A percentile compares a stretch with the other conserved stretches of the same genome.
Conservation (phyloP, 2,113 vertebrate genomes). For the Laticauda colubrina region DNA sequence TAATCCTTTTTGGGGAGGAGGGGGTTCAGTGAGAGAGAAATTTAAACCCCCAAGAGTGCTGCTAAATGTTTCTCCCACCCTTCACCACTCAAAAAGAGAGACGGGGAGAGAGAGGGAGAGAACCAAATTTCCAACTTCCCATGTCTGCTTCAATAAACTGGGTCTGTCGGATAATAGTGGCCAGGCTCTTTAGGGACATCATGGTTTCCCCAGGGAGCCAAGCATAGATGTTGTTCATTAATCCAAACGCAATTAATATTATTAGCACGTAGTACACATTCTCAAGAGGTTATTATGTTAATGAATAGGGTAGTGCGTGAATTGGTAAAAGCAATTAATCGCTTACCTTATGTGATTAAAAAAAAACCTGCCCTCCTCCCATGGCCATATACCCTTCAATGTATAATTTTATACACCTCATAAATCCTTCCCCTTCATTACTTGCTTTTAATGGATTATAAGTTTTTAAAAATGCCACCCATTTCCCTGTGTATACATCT, state of each 20-base stretch:
- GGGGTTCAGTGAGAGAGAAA: slow-evolving; percentile 42
- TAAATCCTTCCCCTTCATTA: slow-evolving; percentile 28
- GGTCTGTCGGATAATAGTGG: slow-evolving; percentile 14
- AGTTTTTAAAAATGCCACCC: slow-evolving; percentile 21
- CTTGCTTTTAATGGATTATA: slow-evolving; percentile 42
- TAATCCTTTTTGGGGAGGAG: slow-evolving; percentile 29
- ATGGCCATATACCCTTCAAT: slow-evolving; percentile 24
- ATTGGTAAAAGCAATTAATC: slow-evolving; percentile 46
- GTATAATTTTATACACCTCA: slow-evolving; percentile 36
- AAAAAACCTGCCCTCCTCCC: slow-evolving; percentile 29
- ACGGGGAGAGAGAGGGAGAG: no score
- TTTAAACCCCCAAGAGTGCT: slow-evolving; percentile 34
- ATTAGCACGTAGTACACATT: slow-evolving; percentile 42
- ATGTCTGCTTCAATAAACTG: neutral
- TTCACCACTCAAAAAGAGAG: no score
- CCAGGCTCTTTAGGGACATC: neutral
- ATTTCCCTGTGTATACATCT: slow-evolving; percentile 8
- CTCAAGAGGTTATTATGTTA: slow-evolving; percentile 46
- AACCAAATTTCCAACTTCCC: neutral
- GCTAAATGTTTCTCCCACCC: neutral
- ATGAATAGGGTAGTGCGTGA: slow-evolving; percentile 24
- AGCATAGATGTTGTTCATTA: slow-evolving; percentile 41
- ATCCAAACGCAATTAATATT: slow-evolving; percentile 54
- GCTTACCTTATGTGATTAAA: slow-evolving; percentile 40
- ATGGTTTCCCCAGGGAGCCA: neutral